These are phyloP conservation scores for Chiroxiphia lanceolata DNA, from an alignment of 2,797 vertebrate species.

Conservation along the genomic window DNA sequence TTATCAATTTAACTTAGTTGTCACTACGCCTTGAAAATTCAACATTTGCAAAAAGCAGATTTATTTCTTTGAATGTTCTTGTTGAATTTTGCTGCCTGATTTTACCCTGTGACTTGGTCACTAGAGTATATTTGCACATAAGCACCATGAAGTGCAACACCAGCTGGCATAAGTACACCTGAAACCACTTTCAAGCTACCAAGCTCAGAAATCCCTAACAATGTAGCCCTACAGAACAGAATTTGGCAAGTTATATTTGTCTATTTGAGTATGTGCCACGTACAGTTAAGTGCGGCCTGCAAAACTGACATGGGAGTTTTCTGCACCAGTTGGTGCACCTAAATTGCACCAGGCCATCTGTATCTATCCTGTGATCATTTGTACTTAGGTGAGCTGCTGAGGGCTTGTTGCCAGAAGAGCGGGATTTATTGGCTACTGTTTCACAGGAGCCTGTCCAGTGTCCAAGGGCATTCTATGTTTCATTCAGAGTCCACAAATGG, in stretches of 20 bases:
- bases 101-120: neutral
- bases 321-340: neutral
- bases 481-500: neutral
- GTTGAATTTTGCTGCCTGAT: neutral
- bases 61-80: neutral
- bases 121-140: neutral
- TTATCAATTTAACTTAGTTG: neutral
- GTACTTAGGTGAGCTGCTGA: neutral
- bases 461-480: neutral
- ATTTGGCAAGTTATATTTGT: neutral
- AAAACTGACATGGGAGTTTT: neutral
- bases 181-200: neutral
- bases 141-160: rapidly evolving
- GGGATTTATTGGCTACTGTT: neutral
- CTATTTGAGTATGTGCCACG: neutral
- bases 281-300: neutral
- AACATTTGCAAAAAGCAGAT: neutral
- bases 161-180: neutral
- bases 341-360: neutral
- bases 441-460: neutral
- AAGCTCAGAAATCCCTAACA: neutral
- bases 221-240: neutral
- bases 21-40: neutral
- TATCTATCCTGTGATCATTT: neutral
- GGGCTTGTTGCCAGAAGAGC: neutral